Conservation (phyloP, 1,140 invertebrate genomes). For the Megathymus violae region DNA sequence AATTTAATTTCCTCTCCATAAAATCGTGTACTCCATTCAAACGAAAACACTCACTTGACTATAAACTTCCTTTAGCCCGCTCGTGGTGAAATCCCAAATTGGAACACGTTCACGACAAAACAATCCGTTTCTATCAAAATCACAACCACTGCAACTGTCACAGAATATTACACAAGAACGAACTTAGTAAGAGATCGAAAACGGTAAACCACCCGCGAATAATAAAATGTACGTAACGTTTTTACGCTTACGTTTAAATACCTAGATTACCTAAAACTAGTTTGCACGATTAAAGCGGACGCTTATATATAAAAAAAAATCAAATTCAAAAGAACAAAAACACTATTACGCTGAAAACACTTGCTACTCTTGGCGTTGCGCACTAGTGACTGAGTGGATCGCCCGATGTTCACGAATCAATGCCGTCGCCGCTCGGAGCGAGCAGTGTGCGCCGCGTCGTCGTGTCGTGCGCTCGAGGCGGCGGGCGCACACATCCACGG, state of each 20-base stretch:
- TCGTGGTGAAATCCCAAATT: slow-evolving; percentile 81
- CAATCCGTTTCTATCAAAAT: slow-evolving; percentile 74
- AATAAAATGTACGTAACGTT: slow-evolving; percentile 39
- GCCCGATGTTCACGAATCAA: slow-evolving; percentile 71
- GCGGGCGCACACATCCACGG: slow-evolving; percentile 51
- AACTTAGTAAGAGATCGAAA: slow-evolving; percentile 58
- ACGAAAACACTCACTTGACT: slow-evolving; percentile 71
- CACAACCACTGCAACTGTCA: slow-evolving; percentile 78
- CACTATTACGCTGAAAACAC: slow-evolving; percentile 54
- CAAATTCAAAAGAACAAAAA: slow-evolving; percentile 69
- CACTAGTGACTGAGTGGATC: slow-evolving; percentile 77
- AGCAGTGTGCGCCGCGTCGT: slow-evolving; percentile 49
- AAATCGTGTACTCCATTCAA: background rate
- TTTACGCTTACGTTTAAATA: slow-evolving; percentile 48
- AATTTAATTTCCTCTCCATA: too few species aligned
- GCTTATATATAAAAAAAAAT: slow-evolving; percentile 66
- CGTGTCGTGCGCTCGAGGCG: slow-evolving; percentile 56
- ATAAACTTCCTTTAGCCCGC: slow-evolving; percentile 81
- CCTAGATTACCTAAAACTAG: slow-evolving; percentile 58
- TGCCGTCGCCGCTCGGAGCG: slow-evolving; percentile 63
- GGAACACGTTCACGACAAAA: slow-evolving; percentile 78
- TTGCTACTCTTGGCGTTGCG: slow-evolving; percentile 74
- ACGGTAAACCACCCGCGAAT: slow-evolving; percentile 46
- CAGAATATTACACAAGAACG: slow-evolving; percentile 71
- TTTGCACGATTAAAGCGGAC: slow-evolving; percentile 56